phyloP scores from a whole-genome alignment of 2,888 invertebrate genomes.

The Chirona hameri region DNA sequence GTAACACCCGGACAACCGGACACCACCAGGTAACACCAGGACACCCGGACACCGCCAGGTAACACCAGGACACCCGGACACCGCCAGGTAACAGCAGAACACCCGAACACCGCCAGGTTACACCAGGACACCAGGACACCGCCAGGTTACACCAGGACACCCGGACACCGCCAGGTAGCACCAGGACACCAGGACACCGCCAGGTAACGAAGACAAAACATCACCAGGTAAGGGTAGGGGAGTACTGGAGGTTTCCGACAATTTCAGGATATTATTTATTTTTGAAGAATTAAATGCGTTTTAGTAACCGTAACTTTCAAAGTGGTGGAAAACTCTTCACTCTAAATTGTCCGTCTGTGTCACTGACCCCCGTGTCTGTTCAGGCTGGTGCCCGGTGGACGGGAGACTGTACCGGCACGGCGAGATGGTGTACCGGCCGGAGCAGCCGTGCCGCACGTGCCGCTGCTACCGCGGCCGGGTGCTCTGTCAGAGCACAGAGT shows the following conservation, averaged over 20 bases:
- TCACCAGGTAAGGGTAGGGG: no score
- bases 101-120: neutral
- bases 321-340: no score
- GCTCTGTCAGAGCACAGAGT: slow-evolving; percentile 56
- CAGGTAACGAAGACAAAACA: no score
- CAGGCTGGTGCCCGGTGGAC: slow-evolving; percentile 48
- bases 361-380: neutral
- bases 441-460: slow-evolving; percentile 55
- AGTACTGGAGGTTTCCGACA: no score
- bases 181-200: neutral
- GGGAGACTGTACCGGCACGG: slow-evolving; percentile 54
- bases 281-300: no score
- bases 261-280: no score
- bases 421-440: slow-evolving; percentile 52
- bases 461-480: slow-evolving; percentile 59
- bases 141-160: neutral
- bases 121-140: neutral
- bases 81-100: neutral
- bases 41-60: neutral
- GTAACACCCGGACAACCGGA: no score
- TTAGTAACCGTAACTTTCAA: no score
- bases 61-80: neutral
- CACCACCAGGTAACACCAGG: neutral
- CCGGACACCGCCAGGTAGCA: neutral
- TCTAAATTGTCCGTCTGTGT: no score